phyloP scores from a whole-genome alignment of 2,888 invertebrate genomes.

The Pristionchus exspectatus region DNA sequence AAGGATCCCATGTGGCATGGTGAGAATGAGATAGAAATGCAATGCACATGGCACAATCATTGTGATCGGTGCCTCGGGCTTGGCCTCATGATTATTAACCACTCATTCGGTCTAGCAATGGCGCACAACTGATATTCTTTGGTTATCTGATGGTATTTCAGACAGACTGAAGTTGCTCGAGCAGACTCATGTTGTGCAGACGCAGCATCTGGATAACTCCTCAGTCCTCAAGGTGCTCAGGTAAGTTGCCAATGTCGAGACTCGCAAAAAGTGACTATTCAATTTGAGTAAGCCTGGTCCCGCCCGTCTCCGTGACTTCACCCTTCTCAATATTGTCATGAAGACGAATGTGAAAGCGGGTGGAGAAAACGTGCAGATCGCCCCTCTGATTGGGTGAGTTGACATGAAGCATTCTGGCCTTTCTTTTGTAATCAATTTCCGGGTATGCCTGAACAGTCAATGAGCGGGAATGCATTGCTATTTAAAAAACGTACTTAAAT shows the following conservation, averaged over 20 bases:
- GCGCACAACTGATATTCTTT: not conserved
- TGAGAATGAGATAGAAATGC: not conserved
- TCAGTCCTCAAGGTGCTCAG: not conserved
- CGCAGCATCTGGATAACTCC: not conserved
- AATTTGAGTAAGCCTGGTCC: not conserved
- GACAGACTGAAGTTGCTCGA: constrained; percentile 17
- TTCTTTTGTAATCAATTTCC: no score
- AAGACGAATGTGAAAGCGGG: constrained; percentile 22
- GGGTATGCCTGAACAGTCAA: no score
- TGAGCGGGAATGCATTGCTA: no score
- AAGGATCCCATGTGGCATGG: not conserved
- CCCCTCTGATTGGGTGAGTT: no score
- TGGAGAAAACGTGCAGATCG: not conserved
- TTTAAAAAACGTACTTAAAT: no score
- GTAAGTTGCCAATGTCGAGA: not conserved
- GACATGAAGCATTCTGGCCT: no score
- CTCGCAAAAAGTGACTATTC: not conserved
- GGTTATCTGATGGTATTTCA: not conserved
- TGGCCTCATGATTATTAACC: not conserved
- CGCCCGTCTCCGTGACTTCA: not conserved
- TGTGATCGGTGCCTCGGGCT: not conserved
- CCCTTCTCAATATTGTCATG: not conserved
- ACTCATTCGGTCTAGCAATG: not conserved
- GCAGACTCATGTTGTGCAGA: not conserved
- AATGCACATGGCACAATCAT: not conserved